Base-by-base conservation (phyloP, 2,797 vertebrate genomes). In the Lateolabrax maculatus region DNA sequence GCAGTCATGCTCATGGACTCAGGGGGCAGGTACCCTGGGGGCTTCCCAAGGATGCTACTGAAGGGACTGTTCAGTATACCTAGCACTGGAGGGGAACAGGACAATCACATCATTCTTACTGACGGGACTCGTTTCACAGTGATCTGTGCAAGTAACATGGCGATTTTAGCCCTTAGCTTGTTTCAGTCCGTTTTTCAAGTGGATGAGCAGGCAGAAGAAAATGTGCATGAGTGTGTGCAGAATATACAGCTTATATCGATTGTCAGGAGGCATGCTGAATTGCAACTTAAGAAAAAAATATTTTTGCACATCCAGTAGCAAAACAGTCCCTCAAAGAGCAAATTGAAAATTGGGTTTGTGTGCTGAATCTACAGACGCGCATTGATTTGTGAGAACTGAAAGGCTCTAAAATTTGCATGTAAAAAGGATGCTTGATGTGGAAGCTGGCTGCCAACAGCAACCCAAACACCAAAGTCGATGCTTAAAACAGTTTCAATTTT, bases 11-110 rank as follows among this genome's bases (percentile, higher is more conserved):
- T 95, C 85, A 97, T 85, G 0, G 97, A 95, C 84, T 98, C 98
- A 8, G 95, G 95, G 75, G 97, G 91, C 77, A 96, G 91, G 0
- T 95, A 97, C 72, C 95, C 95, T 64, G 97, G 89, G 0, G 97
- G 95, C 83, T 97, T 98, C 70, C 96, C 96, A 75, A 97, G 91
- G 82, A 97, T 87, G 0, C 92, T 96, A 81, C 96, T 96, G 9
- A 98, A 94, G 71, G 98, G 97, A 71, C 94, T 97, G 93, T 95
- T 96, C 75, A 98, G 95, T 91, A 98, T 95, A 81, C 95, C 96
- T 58, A 98, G 95, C 94, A 98, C 98, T 96, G 83, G 21, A 73
- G 48, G 79, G 48, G 79, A 21, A 80, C 1, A 66, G 12, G 5
- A 84, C 21, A 77, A 19, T 48, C 11, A 48, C 25, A 74, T 19